phyloP scores from a whole-genome alignment of 2,113 vertebrate species.

The Atrichornis clamosus region DNA sequence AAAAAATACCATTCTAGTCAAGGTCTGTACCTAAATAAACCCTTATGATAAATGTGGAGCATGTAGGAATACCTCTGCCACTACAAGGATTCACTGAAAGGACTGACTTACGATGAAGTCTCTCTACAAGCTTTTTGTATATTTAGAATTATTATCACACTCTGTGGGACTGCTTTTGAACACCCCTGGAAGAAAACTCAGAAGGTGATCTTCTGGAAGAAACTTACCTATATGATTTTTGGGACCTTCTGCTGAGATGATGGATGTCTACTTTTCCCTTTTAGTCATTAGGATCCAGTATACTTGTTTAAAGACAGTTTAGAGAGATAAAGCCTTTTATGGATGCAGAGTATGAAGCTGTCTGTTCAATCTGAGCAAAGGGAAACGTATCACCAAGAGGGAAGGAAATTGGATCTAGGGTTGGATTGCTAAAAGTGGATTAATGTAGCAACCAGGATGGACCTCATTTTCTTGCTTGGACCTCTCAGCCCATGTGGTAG shows the following conservation, averaged over 20 bases:
- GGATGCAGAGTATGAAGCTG: background rate
- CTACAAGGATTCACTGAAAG: background rate
- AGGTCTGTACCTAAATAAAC: background rate
- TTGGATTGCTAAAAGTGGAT: background rate
- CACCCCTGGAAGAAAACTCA: background rate
- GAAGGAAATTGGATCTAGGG: background rate
- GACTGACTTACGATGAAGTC: background rate
- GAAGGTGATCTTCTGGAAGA: background rate
- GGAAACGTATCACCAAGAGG: background rate
- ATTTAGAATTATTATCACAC: background rate
- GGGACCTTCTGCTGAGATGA: background rate
- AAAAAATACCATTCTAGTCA: background rate
- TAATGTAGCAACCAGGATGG: background rate
- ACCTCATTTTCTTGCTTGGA: background rate
- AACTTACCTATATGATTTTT: background rate
- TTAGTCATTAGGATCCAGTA: background rate
- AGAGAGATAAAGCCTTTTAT: background rate
- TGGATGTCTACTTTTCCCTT: background rate
- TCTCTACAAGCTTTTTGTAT: background rate
- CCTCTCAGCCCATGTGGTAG: background rate
- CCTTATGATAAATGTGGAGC: background rate
- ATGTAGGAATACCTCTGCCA: background rate
- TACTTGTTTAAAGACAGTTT: background rate
- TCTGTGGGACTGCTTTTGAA: fast-evolving
- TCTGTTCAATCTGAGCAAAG: background rate